These are phyloP conservation scores for Pseudonaja textilis DNA, from an alignment of 2,113 vertebrate species.

Conservation along the genomic window DNA sequence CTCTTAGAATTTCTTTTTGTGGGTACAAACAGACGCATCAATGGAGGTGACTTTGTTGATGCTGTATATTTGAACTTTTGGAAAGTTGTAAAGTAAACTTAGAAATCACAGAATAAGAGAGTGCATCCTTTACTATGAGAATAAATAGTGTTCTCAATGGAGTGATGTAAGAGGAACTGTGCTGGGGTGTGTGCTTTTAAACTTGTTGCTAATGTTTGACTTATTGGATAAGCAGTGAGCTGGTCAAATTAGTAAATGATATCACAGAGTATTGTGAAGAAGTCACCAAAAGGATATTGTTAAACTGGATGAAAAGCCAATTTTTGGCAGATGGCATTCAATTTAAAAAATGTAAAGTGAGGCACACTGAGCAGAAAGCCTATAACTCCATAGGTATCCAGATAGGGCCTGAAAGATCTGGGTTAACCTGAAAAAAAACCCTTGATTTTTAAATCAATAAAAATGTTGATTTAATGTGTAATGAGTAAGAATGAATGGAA, in stretches of 20 bases:
- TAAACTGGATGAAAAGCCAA: not conserved
- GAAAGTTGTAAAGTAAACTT: not conserved
- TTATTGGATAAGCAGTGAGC: not conserved
- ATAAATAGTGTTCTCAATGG: not conserved
- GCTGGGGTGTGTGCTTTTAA: not conserved
- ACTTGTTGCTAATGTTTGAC: not conserved
- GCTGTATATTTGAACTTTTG: not conserved
- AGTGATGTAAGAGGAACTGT: not conserved
- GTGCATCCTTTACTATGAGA: not conserved
- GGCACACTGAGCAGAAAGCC: not conserved
- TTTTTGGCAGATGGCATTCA: not conserved
- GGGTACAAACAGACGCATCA: not conserved
- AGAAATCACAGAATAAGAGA: not conserved
- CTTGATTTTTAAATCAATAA: not conserved
- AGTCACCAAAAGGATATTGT: not conserved
- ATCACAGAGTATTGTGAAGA: not conserved
- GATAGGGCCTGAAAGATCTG: not conserved
- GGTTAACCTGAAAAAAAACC: not conserved
- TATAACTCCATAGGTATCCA: not conserved
- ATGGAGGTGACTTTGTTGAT: not conserved
- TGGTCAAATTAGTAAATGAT: not conserved
- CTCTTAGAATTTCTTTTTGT: not conserved
- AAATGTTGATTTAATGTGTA: not conserved
- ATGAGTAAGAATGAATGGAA: not conserved
- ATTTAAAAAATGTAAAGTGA: not conserved